Conservation (phyloP, 1,140 invertebrate species). For the Drosophila ercepeae region DNA sequence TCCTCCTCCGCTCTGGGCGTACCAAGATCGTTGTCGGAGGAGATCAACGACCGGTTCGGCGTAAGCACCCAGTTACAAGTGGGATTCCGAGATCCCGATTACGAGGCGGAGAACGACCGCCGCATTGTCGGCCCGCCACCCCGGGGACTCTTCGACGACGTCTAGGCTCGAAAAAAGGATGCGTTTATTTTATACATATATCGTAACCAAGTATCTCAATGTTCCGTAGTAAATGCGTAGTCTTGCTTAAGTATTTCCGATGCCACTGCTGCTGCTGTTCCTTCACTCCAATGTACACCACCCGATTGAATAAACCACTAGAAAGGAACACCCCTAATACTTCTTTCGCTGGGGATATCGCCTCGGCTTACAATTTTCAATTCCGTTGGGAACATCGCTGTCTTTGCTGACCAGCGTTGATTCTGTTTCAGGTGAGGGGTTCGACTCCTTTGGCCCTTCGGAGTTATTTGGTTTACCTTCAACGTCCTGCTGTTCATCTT, state of each 20-base stretch:
- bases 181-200: constrained; percentile 20
- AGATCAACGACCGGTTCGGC: constrained; percentile 87
- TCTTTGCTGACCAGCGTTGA: no score
- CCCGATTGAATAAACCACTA: constrained; percentile 48
- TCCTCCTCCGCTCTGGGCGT: constrained; percentile 65
- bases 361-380: background rate
- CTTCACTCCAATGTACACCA: constrained; percentile 54
- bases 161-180: constrained; percentile 83
- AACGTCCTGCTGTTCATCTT: background rate
- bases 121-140: constrained; percentile 88
- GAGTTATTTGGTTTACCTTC: background rate
- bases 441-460: background rate
- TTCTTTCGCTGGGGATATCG: background rate
- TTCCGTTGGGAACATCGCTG: background rate
- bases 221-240: constrained; percentile 47
- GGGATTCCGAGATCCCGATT: constrained; percentile 81
- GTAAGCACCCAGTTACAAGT: constrained; percentile 85
- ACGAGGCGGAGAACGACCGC: constrained; percentile 80
- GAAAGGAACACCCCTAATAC: background rate
- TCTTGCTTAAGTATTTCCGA: constrained; percentile 36
- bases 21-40: constrained; percentile 84
- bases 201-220: constrained; percentile 45
- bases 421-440: background rate
- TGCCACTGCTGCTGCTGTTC: constrained; percentile 59
- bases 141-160: constrained; percentile 93